phyloP scores from a whole-genome alignment of 2,113 vertebrate species.

The Orycteropus afer region DNA sequence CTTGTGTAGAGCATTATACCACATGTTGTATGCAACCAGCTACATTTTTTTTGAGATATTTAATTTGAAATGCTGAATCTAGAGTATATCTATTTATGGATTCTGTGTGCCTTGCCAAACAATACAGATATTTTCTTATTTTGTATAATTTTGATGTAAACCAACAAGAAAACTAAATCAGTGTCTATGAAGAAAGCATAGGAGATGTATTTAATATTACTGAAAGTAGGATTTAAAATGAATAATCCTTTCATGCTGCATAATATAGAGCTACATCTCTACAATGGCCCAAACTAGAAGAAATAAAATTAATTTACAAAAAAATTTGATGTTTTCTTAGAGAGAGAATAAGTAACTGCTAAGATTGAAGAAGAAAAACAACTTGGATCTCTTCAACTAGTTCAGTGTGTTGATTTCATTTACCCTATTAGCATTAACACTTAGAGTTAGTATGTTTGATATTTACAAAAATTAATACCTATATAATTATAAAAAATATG shows the following conservation, averaged over 20 bases:
- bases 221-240: background rate
- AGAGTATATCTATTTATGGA: background rate
- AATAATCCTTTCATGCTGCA: background rate
- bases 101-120: background rate
- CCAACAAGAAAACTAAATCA: background rate
- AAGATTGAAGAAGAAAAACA: background rate
- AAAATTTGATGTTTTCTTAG: background rate
- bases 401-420: background rate
- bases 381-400: background rate
- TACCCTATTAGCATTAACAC: slow-evolving; percentile 3
- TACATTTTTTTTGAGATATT: background rate
- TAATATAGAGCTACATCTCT: background rate
- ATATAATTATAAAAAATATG: background rate
- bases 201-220: background rate
- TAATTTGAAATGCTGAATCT: slow-evolving; percentile 20
- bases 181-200: background rate
- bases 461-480: background rate
- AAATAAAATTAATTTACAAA: background rate
- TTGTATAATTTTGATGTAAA: background rate
- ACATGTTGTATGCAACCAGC: background rate
- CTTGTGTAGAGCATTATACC: background rate
- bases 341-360: background rate
- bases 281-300: background rate
- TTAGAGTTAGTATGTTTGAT: background rate
- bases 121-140: background rate